These are phyloP conservation scores for Rhynchopsitta pachyrhyncha DNA, from an alignment of 2,113 vertebrate genomes.

Conservation along the genomic window DNA sequence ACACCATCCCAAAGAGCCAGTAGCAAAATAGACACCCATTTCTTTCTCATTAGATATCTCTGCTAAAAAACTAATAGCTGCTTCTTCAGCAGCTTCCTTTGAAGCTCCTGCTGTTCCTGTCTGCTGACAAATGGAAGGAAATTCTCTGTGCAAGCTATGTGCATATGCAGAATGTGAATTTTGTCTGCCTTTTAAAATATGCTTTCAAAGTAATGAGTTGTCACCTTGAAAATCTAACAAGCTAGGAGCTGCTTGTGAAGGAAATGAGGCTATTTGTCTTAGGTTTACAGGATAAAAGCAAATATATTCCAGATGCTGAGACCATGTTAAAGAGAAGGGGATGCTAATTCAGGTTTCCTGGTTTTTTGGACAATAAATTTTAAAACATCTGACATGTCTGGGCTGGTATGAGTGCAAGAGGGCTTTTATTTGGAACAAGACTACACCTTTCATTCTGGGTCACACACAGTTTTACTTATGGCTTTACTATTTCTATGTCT, in stretches of 20 bases:
- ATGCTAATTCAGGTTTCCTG: neutral
- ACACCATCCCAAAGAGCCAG: neutral
- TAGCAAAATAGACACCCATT: neutral
- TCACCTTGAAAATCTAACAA: neutral
- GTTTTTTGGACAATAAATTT: neutral
- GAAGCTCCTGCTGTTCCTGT: neutral
- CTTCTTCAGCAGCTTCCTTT: neutral
- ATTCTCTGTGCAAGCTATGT: neutral
- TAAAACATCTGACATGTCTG: neutral
- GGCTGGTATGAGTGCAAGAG: neutral
- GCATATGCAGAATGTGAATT: neutral
- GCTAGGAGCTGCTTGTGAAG: neutral
- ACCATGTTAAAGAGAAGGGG: neutral
- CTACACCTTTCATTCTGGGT: neutral
- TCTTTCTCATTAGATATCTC: neutral
- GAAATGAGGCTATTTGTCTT: neutral
- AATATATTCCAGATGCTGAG: neutral
- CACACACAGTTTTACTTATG: neutral
- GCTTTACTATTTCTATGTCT: neutral
- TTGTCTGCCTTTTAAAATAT: neutral
- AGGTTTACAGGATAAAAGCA: neutral
- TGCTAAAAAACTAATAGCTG: neutral
- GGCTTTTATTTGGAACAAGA: neutral
- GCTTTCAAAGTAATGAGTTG: slow-evolving; percentile 1
- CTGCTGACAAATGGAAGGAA: slow-evolving; percentile 17